Base-by-base conservation (phyloP, 2,888 invertebrate species). In the Aspidapion aeneum region DNA sequence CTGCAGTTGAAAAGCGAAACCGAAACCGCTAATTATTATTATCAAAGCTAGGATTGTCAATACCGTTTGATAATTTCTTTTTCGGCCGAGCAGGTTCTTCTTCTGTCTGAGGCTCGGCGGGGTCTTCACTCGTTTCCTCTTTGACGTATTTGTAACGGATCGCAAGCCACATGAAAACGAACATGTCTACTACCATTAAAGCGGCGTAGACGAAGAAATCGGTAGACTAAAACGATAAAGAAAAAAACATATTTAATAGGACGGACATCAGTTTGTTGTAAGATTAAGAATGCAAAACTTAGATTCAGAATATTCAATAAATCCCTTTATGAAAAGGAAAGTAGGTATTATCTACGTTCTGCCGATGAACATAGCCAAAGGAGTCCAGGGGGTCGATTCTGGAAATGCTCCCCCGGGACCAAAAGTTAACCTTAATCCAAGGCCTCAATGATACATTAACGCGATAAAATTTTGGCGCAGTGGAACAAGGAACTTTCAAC, bases 161-260 rank as follows among this genome's bases (percentile, higher is more conserved):
- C 0, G 95, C 90, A 86, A 98, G 87, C 2, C 87, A 76, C 20
- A 88, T 86, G 76, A 98, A 97, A 35, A 96, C 81, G 0, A 90
- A 64, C 85, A 96, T 93, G 71, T 94, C 94, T 1, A 87, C 76
- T 35, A 89, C 75, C 96, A 98, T 96, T 49, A 97, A 81, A 0
- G 83, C 89, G 58, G 94, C 91, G 78, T 95, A 97, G 55, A 96
- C 81, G 79, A 93, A 89, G 79, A 96, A 94, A 78, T 96, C 94
- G 67, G 87, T 86, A 64, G 91, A 89, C 93, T 96, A 85, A 16
- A 85, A 86, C 70, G 62, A 64, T 62, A 66, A 64, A 86, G 70
- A 58, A 58, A 57, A 65, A 60, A 48, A 21, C n/a, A n/a, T 18
- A 50, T 58, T 9, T 58, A 58, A 55, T 17, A n/a, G n/a, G n/a